phyloP scores from a whole-genome alignment of 2,888 invertebrate species.

The Mellilla xanthometata region DNA sequence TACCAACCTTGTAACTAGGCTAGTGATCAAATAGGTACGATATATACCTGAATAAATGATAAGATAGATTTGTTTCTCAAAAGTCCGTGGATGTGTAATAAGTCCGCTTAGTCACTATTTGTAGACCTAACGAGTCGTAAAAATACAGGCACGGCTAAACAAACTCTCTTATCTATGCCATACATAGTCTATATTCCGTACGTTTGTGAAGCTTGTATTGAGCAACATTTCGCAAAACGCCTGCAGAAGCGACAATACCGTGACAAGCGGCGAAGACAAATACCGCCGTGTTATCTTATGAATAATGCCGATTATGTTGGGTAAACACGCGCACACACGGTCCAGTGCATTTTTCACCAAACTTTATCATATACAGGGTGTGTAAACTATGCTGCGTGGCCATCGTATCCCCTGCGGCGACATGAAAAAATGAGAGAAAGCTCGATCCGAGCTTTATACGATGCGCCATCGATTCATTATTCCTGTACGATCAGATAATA shows the following conservation, averaged over 20 bases:
- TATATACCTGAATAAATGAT: too few species aligned
- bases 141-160: slow-evolving; percentile 42
- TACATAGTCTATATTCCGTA: slow-evolving; percentile 44
- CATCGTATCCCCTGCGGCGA: slow-evolving; percentile 20
- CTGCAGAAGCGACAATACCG: slow-evolving; percentile 67
- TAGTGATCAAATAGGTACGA: not conserved
- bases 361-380: slow-evolving; percentile 66
- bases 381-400: slow-evolving; percentile 26
- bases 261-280: slow-evolving; percentile 76
- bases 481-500: slow-evolving; percentile 29
- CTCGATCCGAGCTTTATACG: slow-evolving; percentile 23
- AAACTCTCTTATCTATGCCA: slow-evolving; percentile 51
- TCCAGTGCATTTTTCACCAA: slow-evolving; percentile 72
- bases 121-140: slow-evolving; percentile 22
- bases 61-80: slow-evolving; percentile 1
- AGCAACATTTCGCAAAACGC: slow-evolving; percentile 75
- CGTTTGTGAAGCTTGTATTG: slow-evolving; percentile 55
- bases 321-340: slow-evolving; percentile 71
- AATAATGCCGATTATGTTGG: slow-evolving; percentile 80
- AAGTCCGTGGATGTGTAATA: slow-evolving; percentile 10
- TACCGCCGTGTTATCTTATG: slow-evolving; percentile 77
- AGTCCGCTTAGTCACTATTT: slow-evolving; percentile 27
- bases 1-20: too few species aligned
- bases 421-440: slow-evolving; percentile 24
- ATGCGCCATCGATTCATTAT: slow-evolving; percentile 27